Percentiles rank a stretch among this genome's conserved stretches.
Evolutionary conservation across 1,140 invertebrate genomes (phyloP).

Genomic region (Melitaea cinxia): DNA sequence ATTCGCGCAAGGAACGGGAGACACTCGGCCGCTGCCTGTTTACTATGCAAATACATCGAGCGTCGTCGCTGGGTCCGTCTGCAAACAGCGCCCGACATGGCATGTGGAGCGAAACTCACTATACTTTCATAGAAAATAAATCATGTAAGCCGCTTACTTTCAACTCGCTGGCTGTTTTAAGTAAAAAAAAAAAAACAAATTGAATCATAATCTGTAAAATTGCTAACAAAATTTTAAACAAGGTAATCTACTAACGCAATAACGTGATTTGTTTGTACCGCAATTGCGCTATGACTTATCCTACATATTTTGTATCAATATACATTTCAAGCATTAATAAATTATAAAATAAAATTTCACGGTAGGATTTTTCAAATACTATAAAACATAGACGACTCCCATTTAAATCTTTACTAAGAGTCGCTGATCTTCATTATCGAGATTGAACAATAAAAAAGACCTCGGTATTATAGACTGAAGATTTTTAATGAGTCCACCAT

Average conservation of each 20-base stretch:
- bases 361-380: no score
- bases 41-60: constrained; percentile 43
- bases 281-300: constrained; percentile 8
- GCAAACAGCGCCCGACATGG: constrained; percentile 61
- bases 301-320: background rate
- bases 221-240: background rate
- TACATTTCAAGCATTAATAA: no score
- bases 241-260: constrained; percentile 9
- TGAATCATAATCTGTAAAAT: constrained; percentile 5
- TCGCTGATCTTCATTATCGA: no score
- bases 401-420: no score
- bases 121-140: constrained; percentile 74
- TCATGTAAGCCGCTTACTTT: constrained; percentile 51
- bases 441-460: constrained; percentile 29
- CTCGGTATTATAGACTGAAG: constrained; percentile 33
- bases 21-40: constrained; percentile 31
- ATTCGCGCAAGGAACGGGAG: constrained; percentile 18
- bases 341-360: no score
- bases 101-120: constrained; percentile 74
- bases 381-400: no score
- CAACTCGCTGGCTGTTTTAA: constrained; percentile 25
- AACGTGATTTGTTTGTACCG: constrained; percentile 3
- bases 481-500: constrained; percentile 62
- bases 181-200: constrained; percentile 14
- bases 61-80: constrained; percentile 39